phyloP scores from a whole-genome alignment of 2,888 invertebrate genomes.

The Drosophila suboccidentalis region DNA sequence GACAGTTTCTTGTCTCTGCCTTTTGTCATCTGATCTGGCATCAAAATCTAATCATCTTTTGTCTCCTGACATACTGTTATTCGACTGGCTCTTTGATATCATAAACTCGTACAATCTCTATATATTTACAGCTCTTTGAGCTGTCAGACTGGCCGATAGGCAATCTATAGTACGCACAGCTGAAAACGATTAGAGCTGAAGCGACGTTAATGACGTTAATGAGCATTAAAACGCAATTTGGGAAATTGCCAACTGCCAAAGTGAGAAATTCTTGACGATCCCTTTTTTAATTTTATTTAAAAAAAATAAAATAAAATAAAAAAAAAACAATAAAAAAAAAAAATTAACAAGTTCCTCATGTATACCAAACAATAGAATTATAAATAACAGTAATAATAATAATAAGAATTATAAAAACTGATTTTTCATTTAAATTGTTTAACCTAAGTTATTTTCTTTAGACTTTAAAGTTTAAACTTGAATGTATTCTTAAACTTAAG shows the following conservation, averaged over 20 bases:
- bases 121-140: conserved; percentile 14
- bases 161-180: neutral
- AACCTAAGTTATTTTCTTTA: no score
- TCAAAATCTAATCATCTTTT: conserved; percentile 23
- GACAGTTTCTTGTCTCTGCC: conserved; percentile 29
- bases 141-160: conserved; percentile 14
- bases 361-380: no score
- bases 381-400: no score
- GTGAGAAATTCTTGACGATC: no score
- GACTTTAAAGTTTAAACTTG: no score
- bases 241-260: neutral
- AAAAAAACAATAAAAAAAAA: no score
- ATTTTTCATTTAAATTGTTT: no score
- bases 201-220: neutral
- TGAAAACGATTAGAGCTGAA: conserved; percentile 1
- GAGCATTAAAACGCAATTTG: conserved; percentile 3
- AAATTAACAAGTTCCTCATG: no score
- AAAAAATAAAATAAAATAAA: no score
- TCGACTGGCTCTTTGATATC: conserved; percentile 16
- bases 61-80: conserved; percentile 32
- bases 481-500: no score
- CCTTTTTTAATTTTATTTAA: no score
- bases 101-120: conserved; percentile 1
- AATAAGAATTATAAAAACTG: no score
- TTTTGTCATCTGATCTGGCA: conserved; percentile 14